Conservation (phyloP, 2,888 invertebrate species). For the Cerastis rubricosa region DNA sequence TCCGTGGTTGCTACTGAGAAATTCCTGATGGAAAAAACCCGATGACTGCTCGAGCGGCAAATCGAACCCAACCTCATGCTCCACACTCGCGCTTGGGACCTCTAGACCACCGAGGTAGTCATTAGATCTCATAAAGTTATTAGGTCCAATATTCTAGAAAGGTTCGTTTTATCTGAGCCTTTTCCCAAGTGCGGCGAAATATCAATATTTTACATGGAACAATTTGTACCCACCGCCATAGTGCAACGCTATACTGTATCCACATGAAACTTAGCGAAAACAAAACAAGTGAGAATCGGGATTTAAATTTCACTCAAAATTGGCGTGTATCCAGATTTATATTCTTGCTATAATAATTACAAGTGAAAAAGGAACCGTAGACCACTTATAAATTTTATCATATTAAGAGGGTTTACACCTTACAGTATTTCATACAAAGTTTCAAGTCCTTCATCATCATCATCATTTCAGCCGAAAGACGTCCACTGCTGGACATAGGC, state of each 20-base stretch:
- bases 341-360: slow-evolving; percentile 11
- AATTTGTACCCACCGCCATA: slow-evolving; percentile 1
- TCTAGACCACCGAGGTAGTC: no score
- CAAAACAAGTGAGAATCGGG: slow-evolving; percentile 13
- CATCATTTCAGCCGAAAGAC: no score
- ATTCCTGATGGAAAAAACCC: no score
- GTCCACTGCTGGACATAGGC: no score
- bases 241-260: slow-evolving; percentile 9
- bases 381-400: no score
- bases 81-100: no score
- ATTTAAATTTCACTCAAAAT: background rate
- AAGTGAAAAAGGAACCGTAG: background rate
- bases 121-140: slow-evolving; percentile 22
- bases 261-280: slow-evolving; percentile 1
- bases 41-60: no score
- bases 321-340: background rate
- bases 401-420: no score
- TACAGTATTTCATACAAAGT: no score
- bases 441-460: no score
- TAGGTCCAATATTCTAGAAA: slow-evolving; percentile 20
- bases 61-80: no score
- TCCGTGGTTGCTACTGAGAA: no score
- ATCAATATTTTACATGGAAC: slow-evolving; percentile 29
- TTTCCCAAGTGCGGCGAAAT: slow-evolving; percentile 25
- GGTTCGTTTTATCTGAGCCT: background rate